Evolutionary conservation across 2,888 invertebrate genomes (phyloP).

Genomic region (Heliconius hortense): DNA sequence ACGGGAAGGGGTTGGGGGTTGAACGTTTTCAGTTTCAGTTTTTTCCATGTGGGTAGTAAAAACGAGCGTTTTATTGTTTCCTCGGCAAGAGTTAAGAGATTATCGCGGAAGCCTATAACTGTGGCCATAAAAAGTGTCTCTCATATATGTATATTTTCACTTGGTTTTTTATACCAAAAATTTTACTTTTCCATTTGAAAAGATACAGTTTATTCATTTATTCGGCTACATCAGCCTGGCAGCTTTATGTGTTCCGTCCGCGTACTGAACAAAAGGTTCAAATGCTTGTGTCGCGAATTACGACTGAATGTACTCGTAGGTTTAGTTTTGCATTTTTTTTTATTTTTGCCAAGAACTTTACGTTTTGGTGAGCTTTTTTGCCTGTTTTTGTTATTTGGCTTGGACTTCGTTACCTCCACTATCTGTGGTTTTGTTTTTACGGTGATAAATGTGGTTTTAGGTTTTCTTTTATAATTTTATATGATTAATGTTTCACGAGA

Average conservation of each 20-base stretch:
- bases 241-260: slow-evolving; percentile 48
- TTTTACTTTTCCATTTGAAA: slow-evolving; percentile 58
- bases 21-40: slow-evolving; percentile 42
- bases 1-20: slow-evolving; percentile 32
- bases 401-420: slow-evolving; percentile 33
- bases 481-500: neutral
- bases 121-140: slow-evolving; percentile 56
- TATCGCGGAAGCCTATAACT: slow-evolving; percentile 56
- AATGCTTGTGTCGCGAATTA: slow-evolving; percentile 47
- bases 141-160: slow-evolving; percentile 47
- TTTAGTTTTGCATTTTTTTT: slow-evolving; percentile 40
- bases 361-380: slow-evolving; percentile 24
- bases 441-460: slow-evolving; percentile 1
- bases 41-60: slow-evolving; percentile 45
- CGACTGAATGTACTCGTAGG: slow-evolving; percentile 43
- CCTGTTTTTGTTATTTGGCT: slow-evolving; percentile 21
- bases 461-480: neutral
- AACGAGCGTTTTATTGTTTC: slow-evolving; percentile 54
- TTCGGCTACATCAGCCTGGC: slow-evolving; percentile 46
- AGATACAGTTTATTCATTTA: slow-evolving; percentile 56
- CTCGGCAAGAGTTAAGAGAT: slow-evolving; percentile 69
- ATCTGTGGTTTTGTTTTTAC: slow-evolving; percentile 14
- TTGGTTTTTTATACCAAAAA: slow-evolving; percentile 44
- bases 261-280: slow-evolving; percentile 45
- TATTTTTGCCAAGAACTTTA: slow-evolving; percentile 40